Evolutionary conservation across 2,888 invertebrate genomes (phyloP), one percentile per base, ranked within the genome.

Genomic region (Athripsodes cinereus): DNA sequence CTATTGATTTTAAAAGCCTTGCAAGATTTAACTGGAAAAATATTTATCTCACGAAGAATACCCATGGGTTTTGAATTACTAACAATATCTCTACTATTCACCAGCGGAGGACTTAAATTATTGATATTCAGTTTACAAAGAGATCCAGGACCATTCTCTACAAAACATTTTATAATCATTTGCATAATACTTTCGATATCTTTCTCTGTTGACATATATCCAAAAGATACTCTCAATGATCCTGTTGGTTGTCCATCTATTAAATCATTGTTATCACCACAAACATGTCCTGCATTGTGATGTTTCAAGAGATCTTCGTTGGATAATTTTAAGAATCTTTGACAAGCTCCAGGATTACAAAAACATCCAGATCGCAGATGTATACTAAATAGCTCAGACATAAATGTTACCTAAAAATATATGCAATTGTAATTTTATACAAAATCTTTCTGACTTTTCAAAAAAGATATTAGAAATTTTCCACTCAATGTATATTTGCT

Each of bases 301-400:
- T 95, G 90, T 26, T 82, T 79, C 65, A 84, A 83, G 64, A 96
- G 78, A 56, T 90, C 86, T 13, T 82, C 76, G 53, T 87, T 81
- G 0, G 83, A 79, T 8, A 93, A 75, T 6, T 78, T 72, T 49
- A 97, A 75, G 68, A 90, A 89, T 52, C 85, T 76, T 70, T 95
- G 92, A 69, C 97, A 97, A 1, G 96, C 90, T 13, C 97, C 98
- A 1, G 95, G 89, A 75, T 98, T 98, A 72, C 98, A 98, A 71
- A 96, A 95, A 70, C 97, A 97, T 0, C 98, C 98, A 1, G 94
- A 94, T 63, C 98, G 82, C 44, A 98, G 71, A 65, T 88, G 86
- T 53, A 98, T 88, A 66, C 88, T 87, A 70, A 92, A 88, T 54
- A 96, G 75, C 65, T 92, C 87, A 0, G 95, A 90, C 79, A 97